Percentiles rank a stretch among this genome's conserved stretches.
Conservation (phyloP, 2,797 vertebrate species). For the Emys orbicularis region DNA sequence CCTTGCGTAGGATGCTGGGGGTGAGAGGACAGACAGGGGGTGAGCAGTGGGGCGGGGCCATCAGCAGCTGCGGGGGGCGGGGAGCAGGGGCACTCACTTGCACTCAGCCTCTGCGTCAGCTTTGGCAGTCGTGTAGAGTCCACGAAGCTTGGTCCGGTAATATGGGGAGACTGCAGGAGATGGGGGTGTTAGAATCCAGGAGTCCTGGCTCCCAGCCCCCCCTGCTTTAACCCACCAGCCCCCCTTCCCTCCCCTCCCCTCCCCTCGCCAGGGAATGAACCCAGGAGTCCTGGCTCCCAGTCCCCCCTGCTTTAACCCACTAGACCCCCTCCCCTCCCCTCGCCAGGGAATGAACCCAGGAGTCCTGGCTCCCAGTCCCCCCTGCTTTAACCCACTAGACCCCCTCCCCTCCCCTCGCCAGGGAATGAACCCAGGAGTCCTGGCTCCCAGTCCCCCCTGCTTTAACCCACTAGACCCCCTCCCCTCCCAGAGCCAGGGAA, state of each 20-base stretch:
- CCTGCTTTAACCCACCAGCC: accelerated
- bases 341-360: no score
- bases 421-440: no score
- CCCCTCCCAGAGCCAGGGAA: neutral
- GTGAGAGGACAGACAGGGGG: neutral
- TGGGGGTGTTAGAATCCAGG: neutral
- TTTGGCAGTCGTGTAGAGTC: constrained; percentile 93
- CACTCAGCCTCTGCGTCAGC: constrained; percentile 94
- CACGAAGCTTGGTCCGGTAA: constrained; percentile 93
- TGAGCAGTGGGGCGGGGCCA: neutral
- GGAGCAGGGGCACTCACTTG: constrained; percentile 79
- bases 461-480: no score
- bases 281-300: no score
- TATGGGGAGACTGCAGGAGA: constrained; percentile 88
- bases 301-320: neutral
- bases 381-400: no score
- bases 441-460: no score
- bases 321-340: neutral
- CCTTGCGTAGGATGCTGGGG: constrained; percentile 89
- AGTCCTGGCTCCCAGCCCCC: neutral
- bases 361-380: no score
- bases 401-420: no score
- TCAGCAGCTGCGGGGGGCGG: accelerated
- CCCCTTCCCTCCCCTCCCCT: no score
- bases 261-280: no score